Percentiles rank a stretch among this genome's conserved stretches.
These are phyloP conservation scores for Halictus rubicundus DNA, from an alignment of 1,140 invertebrate species.

Conservation along the genomic window DNA sequence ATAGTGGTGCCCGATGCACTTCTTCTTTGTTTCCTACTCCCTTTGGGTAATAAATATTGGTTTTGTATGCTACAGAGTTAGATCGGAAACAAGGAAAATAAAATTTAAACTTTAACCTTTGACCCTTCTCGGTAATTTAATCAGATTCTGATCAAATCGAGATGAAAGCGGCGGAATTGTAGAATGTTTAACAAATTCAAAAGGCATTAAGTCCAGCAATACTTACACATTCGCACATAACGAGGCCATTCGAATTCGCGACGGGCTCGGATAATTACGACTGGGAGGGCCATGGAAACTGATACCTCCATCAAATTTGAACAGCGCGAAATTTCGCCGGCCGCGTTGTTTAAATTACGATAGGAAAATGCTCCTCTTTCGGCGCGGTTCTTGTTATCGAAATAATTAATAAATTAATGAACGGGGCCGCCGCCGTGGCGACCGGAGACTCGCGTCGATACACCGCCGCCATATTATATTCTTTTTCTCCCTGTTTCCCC, in stretches of 20 bases:
- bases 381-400: not conserved
- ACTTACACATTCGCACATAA: not conserved
- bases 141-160: too few relatives aligned
- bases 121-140: too few relatives aligned
- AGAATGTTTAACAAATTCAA: not conserved
- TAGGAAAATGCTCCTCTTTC: not conserved
- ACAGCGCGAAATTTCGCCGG: not conserved
- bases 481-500: not conserved
- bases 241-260: not conserved
- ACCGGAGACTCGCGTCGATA: not conserved
- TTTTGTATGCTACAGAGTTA: too few relatives aligned
- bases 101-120: too few relatives aligned
- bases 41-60: too few relatives aligned
- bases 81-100: too few relatives aligned
- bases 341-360: not conserved
- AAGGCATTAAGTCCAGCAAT: not conserved
- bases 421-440: not conserved
- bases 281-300: not conserved
- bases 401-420: slow-evolving; percentile 14
- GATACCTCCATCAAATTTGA: not conserved
- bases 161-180: too few relatives aligned
- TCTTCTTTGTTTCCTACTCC: too few relatives aligned
- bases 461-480: not conserved
- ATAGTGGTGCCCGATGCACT: too few relatives aligned
- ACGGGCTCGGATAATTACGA: not conserved